Evolutionary conservation across 2,888 invertebrate genomes (phyloP).

Genomic region (Ornithoptera priamus): DNA sequence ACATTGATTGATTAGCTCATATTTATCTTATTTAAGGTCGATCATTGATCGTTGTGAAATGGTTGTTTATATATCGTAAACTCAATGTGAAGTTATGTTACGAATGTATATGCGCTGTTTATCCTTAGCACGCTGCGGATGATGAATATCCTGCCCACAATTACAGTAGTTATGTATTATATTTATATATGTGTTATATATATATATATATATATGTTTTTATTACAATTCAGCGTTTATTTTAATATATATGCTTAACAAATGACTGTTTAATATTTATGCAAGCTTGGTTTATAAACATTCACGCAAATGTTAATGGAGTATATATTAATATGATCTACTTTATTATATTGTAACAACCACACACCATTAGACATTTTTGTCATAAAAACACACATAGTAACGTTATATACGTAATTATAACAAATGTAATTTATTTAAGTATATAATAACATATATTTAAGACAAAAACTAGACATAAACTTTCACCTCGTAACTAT

Average conservation of each 20-base stretch:
- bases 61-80: constrained; percentile 12
- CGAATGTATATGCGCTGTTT: constrained; percentile 42
- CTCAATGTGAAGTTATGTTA: constrained; percentile 34
- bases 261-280: not conserved
- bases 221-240: constrained; percentile 6
- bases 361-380: too few species aligned
- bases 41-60: constrained; percentile 17
- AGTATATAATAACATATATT: too few species aligned
- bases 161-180: constrained; percentile 48
- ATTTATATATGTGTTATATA: constrained; percentile 30
- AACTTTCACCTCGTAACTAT: not conserved
- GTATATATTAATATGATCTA: too few species aligned
- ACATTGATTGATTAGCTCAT: not conserved
- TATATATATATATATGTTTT: constrained; percentile 24
- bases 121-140: constrained; percentile 43
- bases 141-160: constrained; percentile 40
- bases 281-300: too few species aligned
- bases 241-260: constrained; percentile 9
- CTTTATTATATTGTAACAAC: too few species aligned
- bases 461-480: too few species aligned
- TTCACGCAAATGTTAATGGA: too few species aligned
- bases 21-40: constrained; percentile 10
- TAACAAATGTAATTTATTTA: too few species aligned
- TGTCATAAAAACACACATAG: too few species aligned
- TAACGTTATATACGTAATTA: too few species aligned